Percentiles rank a stretch among this genome's conserved stretches.
phyloP scores from a whole-genome alignment of 2,113 vertebrate genomes.

The Rhadina sibilatrix region DNA sequence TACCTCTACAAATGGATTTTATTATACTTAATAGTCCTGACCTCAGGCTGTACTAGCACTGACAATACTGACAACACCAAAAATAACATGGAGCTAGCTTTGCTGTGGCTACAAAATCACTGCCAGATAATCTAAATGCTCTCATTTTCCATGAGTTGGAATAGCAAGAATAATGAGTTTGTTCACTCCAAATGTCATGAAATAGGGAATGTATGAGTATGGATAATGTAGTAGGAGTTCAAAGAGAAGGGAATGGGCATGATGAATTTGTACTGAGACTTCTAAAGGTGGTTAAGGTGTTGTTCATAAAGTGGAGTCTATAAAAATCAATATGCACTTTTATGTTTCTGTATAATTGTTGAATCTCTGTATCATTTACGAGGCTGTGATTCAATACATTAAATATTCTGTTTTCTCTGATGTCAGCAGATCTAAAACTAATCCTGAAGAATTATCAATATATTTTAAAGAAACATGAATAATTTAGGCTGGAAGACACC shows the following conservation, averaged over 20 bases:
- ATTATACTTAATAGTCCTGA: background rate
- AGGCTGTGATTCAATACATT: background rate
- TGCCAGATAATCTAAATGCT: background rate
- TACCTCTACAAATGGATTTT: background rate
- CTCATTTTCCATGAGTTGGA: background rate
- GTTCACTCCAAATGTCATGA: background rate
- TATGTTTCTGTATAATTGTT: background rate
- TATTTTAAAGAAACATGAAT: background rate
- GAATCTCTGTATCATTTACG: background rate
- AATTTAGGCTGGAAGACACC: background rate
- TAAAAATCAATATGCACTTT: background rate
- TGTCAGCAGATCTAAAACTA: background rate
- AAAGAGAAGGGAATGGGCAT: background rate
- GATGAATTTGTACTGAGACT: background rate
- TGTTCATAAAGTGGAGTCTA: background rate
- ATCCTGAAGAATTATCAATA: background rate
- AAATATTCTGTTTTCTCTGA: background rate
- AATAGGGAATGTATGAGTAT: background rate
- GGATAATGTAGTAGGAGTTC: background rate
- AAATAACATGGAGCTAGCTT: background rate
- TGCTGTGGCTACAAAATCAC: background rate
- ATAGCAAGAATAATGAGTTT: background rate
- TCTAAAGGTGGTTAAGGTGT: background rate
- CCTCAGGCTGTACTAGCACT: background rate
- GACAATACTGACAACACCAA: background rate